Conservation (phyloP, 2,113 vertebrate species). For the Oceanites oceanicus region DNA sequence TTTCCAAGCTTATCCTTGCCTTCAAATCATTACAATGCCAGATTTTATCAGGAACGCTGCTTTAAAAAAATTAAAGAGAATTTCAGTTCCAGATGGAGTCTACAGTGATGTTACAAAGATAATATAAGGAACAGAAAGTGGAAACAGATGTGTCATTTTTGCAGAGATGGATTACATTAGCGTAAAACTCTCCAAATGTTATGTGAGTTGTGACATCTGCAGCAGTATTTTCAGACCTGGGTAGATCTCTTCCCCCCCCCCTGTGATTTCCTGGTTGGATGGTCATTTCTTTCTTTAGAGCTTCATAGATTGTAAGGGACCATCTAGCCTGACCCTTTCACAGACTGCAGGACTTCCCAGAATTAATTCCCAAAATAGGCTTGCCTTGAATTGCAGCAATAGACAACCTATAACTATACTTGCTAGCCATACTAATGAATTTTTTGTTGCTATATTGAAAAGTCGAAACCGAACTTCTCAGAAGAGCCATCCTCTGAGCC, state of each 20-base stretch:
- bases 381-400: not conserved
- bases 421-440: not conserved
- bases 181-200: conserved; percentile 36
- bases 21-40: conserved; percentile 47
- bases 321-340: not conserved
- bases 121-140: conserved; percentile 56
- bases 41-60: conserved; percentile 39
- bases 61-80: conserved; percentile 47
- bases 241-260: not conserved
- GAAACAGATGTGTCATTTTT: conserved; percentile 60
- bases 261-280: not conserved
- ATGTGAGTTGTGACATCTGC: conserved; percentile 45
- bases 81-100: conserved; percentile 57
- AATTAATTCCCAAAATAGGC: not conserved
- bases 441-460: not conserved
- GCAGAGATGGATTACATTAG: conserved; percentile 53
- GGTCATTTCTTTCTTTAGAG: not conserved
- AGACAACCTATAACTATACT: not conserved
- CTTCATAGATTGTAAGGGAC: not conserved
- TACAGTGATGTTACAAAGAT: conserved; percentile 60
- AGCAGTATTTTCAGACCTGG: not conserved
- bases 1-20: conserved; percentile 39
- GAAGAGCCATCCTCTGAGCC: not conserved
- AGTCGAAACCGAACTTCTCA: not conserved
- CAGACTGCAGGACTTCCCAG: not conserved